Conservation (phyloP, 2,888 invertebrate species). For the Apeira syringaria region DNA sequence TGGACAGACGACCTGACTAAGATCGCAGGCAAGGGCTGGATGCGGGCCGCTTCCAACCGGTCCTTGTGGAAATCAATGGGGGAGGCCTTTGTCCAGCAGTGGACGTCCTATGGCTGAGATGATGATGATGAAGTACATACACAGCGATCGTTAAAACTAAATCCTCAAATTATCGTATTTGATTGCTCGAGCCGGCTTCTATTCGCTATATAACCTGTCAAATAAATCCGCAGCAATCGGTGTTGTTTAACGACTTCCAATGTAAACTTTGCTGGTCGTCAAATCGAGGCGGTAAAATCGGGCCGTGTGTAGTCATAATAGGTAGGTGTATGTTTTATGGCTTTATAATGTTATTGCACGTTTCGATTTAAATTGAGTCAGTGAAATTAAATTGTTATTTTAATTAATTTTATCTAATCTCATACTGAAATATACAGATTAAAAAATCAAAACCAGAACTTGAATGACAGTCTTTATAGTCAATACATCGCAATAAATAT, state of each 20-base stretch:
- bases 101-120: too few species aligned
- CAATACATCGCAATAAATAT: too few species aligned
- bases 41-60: too few species aligned
- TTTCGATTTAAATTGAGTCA: constrained; percentile 4
- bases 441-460: too few species aligned
- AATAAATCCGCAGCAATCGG: constrained; percentile 54
- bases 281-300: constrained; percentile 41
- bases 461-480: too few species aligned
- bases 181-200: constrained; percentile 50
- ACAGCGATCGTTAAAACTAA: constrained; percentile 34
- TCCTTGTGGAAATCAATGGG: too few species aligned
- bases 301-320: constrained; percentile 38
- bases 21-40: too few species aligned
- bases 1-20: too few species aligned
- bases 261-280: constrained; percentile 29
- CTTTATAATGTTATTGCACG: constrained; percentile 29
- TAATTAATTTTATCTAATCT: too few species aligned
- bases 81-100: too few species aligned
- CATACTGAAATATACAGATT: too few species aligned
- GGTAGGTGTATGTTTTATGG: constrained; percentile 29
- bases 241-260: constrained; percentile 48
- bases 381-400: too few species aligned
- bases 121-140: constrained; percentile 22
- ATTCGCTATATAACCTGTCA: constrained; percentile 50
- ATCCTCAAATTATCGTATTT: constrained; percentile 42